A percentile compares a stretch with the other conserved stretches of the same genome.
These are phyloP conservation scores for Therioaphis trifolii DNA, from an alignment of 2,888 invertebrate species.

Conservation along the genomic window DNA sequence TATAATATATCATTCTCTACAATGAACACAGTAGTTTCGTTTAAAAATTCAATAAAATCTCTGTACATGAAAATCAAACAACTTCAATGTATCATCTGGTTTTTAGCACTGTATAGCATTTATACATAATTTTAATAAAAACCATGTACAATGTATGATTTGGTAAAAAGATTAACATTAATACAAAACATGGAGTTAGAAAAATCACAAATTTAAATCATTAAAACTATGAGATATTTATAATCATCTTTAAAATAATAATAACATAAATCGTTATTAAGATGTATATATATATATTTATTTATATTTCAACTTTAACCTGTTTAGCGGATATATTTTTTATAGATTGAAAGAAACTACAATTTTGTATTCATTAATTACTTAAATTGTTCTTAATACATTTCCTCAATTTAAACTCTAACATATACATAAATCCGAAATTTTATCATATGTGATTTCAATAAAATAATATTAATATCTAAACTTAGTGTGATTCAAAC, in stretches of 20 bases:
- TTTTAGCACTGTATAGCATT: conserved; percentile 10
- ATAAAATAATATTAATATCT: conserved; percentile 30
- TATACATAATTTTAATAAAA: conserved; percentile 33
- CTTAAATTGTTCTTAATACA: conserved; percentile 16
- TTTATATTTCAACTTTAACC: background rate
- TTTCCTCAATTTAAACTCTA: background rate
- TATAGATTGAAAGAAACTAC: conserved; percentile 48
- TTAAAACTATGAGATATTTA: conserved; percentile 46
- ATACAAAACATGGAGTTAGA: conserved; percentile 48
- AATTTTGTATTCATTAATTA: conserved; percentile 27
- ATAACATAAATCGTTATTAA: background rate
- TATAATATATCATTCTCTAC: conserved; percentile 41
- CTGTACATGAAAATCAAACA: conserved; percentile 53
- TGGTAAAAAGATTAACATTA: conserved; percentile 59
- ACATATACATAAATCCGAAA: background rate
- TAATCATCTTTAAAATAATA: conserved; percentile 3
- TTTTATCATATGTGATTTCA: conserved; percentile 25
- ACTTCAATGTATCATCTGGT: conserved; percentile 31
- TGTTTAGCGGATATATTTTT: background rate
- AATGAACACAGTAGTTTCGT: conserved; percentile 61
- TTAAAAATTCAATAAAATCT: conserved; percentile 60
- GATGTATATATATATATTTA: background rate
- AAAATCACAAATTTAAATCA: conserved; percentile 55
- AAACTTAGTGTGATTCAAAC: conserved; percentile 9
- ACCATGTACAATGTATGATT: background rate